Evolutionary conservation across 1,140 invertebrate species (phyloP).

Genomic region (Euura saliciscinereae): DNA sequence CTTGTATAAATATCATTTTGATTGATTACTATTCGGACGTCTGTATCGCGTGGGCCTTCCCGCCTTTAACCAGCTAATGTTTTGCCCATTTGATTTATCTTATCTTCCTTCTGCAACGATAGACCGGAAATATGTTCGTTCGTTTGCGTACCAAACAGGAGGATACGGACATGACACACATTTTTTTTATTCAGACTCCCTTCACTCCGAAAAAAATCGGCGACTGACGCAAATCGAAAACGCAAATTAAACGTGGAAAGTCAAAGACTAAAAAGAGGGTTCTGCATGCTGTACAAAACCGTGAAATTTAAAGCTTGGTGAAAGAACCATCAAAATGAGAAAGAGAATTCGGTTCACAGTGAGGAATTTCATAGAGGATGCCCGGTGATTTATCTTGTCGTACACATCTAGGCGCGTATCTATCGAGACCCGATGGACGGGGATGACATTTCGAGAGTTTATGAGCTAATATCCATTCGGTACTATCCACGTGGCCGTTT

Average conservation of each 20-base stretch:
- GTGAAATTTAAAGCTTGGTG: too few species aligned
- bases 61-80: not conserved
- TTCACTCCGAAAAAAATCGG: too few species aligned
- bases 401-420: too few species aligned
- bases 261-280: too few species aligned
- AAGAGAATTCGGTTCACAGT: too few species aligned
- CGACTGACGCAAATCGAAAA: too few species aligned
- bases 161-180: not conserved
- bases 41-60: not conserved
- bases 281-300: too few species aligned
- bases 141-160: not conserved
- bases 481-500: not conserved
- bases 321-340: too few species aligned
- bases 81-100: not conserved
- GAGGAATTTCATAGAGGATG: not conserved
- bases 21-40: constrained; percentile 1
- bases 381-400: too few species aligned
- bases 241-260: too few species aligned
- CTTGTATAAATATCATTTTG: not conserved
- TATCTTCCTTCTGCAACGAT: not conserved
- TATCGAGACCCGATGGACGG: not conserved
- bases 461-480: constrained; percentile 1
- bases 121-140: not conserved
- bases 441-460: not conserved
- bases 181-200: too few species aligned